phyloP scores from a whole-genome alignment of 2,113 vertebrate genomes.

The Suricata suricatta region DNA sequence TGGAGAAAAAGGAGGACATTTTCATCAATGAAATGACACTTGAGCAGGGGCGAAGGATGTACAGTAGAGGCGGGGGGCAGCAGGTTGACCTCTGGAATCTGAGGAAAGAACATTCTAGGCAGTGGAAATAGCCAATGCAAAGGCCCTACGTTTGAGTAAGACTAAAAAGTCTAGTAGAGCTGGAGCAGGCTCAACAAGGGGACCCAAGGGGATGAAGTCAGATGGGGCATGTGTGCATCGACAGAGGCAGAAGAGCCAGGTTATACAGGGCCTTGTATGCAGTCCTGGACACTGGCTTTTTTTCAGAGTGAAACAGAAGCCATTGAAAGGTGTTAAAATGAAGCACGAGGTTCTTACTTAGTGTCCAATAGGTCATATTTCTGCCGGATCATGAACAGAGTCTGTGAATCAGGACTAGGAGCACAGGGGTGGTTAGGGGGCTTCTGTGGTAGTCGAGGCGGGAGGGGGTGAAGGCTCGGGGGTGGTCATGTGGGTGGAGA shows the following conservation, averaged over 20 bases:
- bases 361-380: not conserved
- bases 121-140: not conserved
- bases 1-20: not conserved
- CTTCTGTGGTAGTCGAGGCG: not conserved
- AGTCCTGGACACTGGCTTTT: not conserved
- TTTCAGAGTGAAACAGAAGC: not conserved
- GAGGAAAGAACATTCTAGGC: not conserved
- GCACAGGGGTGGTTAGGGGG: too few relatives aligned
- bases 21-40: not conserved
- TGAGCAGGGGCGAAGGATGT: not conserved
- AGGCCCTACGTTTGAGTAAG: not conserved
- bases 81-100: not conserved
- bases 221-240: rapidly evolving
- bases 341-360: not conserved
- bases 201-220: not conserved
- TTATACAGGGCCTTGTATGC: not conserved
- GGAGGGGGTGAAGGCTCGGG: not conserved
- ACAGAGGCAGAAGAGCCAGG: not conserved
- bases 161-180: not conserved
- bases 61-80: not conserved
- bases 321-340: not conserved
- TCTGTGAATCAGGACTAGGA: not conserved
- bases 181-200: not conserved
- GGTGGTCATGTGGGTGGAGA: rapidly evolving
- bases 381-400: not conserved